These are phyloP conservation scores for Parus major DNA, from an alignment of 2,113 vertebrate genomes.

Conservation along the genomic window DNA sequence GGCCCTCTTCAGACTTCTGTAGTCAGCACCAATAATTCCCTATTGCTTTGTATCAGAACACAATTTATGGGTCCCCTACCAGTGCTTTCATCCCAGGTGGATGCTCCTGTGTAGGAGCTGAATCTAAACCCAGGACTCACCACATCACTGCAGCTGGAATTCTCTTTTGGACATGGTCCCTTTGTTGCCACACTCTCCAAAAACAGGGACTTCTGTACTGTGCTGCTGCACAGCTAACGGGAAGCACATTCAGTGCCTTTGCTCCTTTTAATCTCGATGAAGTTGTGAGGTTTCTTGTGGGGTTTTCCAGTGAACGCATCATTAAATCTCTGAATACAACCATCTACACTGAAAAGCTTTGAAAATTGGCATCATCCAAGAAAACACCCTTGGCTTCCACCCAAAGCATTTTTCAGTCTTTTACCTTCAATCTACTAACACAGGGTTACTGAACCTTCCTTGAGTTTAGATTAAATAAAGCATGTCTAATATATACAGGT, in stretches of 20 bases:
- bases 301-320: not conserved
- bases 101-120: not conserved
- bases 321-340: not conserved
- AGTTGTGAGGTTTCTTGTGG: not conserved
- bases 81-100: not conserved
- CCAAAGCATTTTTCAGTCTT: not conserved
- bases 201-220: rapidly evolving
- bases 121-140: not conserved
- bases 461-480: not conserved
- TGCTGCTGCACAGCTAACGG: rapidly evolving
- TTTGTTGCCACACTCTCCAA: not conserved
- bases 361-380: not conserved
- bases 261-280: rapidly evolving
- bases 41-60: not conserved
- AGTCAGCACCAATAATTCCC: not conserved
- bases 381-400: not conserved
- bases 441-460: not conserved
- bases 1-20: not conserved
- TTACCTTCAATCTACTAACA: not conserved
- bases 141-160: not conserved
- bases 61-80: not conserved
- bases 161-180: not conserved
- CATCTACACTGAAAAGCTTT: not conserved
- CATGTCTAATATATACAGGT: not conserved
- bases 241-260: not conserved